Evolutionary conservation across 2,888 invertebrate species (phyloP), one percentile per base, ranked within the genome.

Genomic region (Lasius platythorax): DNA sequence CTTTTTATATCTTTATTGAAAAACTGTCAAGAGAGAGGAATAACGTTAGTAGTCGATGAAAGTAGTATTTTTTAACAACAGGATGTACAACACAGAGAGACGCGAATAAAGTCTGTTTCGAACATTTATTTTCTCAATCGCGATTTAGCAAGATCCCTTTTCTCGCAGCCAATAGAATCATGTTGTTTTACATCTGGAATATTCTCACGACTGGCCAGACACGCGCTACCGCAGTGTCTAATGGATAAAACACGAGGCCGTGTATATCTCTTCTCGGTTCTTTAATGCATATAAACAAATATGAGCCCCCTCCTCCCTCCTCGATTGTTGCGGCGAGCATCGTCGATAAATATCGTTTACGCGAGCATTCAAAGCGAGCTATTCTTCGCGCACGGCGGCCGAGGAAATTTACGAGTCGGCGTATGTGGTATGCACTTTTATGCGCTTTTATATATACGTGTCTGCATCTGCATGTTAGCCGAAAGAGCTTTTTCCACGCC

Each of bases 311-410:
- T 6, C 37, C 5, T 37, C 33, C 4, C 33, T 37, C 63, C 63
- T 64, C 76, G 76, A 76, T 76, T 76, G 76, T 76, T 53, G 64
- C 67, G 76, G 53, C 53, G 40, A 76, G 66, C 50, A 53, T 53
- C 66, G 53, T 37, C 67, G 78, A 78, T 68, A 78, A 78, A 78
- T 78, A 68, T 78, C 76, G 40, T 68, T 78, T 78, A 78, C 56
- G 78, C 56, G 78, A 68, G 40, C 40, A 30, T 56, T 78, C 68
- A 68, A 78, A 68, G 78, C 78, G 78, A 15, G n/a, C 68, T 56
- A 68, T 68, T 78, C 78, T 68, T 56, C 50, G 40, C 40, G 40
- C 53, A n/a, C 64, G 53, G 76, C 28, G 23, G 28, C 8, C 30
- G 43, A 78, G 40, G 56, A 78, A 68, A 78, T 78, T 78, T 78